A percentile compares a stretch with the other conserved stretches of the same genome.
Evolutionary conservation across 2,797 vertebrate species (phyloP).

Genomic region (Chelon labrosus): DNA sequence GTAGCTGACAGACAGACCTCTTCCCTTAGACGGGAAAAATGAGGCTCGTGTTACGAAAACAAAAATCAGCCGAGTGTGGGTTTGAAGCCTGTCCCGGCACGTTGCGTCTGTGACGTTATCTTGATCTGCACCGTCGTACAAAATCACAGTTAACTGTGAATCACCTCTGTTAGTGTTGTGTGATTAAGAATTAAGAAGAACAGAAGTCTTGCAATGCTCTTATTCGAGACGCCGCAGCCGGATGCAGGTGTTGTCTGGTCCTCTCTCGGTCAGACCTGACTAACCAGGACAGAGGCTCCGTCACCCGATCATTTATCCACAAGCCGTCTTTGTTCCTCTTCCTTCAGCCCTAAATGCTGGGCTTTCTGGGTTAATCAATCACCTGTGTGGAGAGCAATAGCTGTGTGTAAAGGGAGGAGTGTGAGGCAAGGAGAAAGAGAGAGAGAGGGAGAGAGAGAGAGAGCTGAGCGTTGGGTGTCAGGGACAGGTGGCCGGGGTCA

Average conservation of each 20-base stretch:
- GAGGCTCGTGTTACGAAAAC: slow-evolving; percentile 63
- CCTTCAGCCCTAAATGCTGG: slow-evolving; percentile 56
- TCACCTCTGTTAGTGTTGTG: slow-evolving; percentile 29
- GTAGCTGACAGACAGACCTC: slow-evolving; percentile 72
- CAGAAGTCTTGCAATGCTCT: slow-evolving; percentile 8
- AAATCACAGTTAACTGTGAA: slow-evolving; percentile 34
- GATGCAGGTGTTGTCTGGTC: slow-evolving; percentile 67
- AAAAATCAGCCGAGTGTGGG: slow-evolving; percentile 57
- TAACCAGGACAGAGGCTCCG: slow-evolving; percentile 63
- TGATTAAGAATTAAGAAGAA: slow-evolving; percentile 35
- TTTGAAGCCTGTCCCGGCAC: slow-evolving; percentile 52
- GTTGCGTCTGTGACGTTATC: slow-evolving; percentile 21
- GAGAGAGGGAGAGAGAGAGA: not conserved
- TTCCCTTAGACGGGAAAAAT: slow-evolving; percentile 47
- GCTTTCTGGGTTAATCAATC: slow-evolving; percentile 79
- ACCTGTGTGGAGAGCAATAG: slow-evolving; percentile 66
- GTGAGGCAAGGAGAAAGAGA: not conserved
- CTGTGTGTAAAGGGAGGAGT: slow-evolving; percentile 47
- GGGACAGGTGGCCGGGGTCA: slow-evolving; percentile 84
- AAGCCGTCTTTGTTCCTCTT: slow-evolving; percentile 18
- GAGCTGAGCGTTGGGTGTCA: slow-evolving; percentile 66
- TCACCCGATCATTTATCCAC: slow-evolving; percentile 59
- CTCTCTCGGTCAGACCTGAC: slow-evolving; percentile 69
- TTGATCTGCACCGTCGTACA: slow-evolving; percentile 16
- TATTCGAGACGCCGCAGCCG: slow-evolving; percentile 15